Evolutionary conservation across 2,888 invertebrate genomes (phyloP), one percentile per base, ranked within the genome.

Genomic region (Nemotelus nigrinus): DNA sequence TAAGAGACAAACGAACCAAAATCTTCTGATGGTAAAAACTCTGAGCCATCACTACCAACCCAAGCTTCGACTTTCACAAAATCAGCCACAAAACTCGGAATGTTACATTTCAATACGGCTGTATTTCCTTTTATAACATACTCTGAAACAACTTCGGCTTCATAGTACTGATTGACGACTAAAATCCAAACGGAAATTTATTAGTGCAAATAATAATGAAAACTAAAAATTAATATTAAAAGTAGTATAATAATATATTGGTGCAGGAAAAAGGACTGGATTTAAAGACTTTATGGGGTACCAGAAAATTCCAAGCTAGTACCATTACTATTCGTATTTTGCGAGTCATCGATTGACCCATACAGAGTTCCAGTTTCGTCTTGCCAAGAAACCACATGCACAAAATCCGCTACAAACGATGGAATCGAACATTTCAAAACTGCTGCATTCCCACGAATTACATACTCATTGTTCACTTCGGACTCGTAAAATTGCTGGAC

Each of bases 131-230:
- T 91, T 83, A 96, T 96, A 63, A 96, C 95, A 88, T 96, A 95
- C 86, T 96, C 96, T 80, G 95, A 95, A 81, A 95, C 94, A 82
- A 94, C 93, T 88, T 96, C 95, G 60, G 94, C 93, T 87, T 95
- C 94, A 87, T 95, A 96, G 86, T 93, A 94, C 88, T 96, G 95
- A 85, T 94, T 93, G 79, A 96, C 95, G 86, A 96, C 96, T 96
- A 90, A 67, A 83, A 58, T 50, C 48, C 45, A 50, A 47, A 67
- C 4, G 41, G n/a, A 64, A 41, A 41, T 45, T 48, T 25, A 53
- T 50, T 47, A 50, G 44, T 45, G 7, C 25, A 57, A 74, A 65
- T 39, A 39, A 48, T 43, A n/a, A 63, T 41, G n/a, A 80, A 65
- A 55, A 58, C 41, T 58, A 63, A 68, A 78, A 78, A 45, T n/a